Conservation (phyloP, 2,888 invertebrate species). For the Trachelus iudaicus region DNA sequence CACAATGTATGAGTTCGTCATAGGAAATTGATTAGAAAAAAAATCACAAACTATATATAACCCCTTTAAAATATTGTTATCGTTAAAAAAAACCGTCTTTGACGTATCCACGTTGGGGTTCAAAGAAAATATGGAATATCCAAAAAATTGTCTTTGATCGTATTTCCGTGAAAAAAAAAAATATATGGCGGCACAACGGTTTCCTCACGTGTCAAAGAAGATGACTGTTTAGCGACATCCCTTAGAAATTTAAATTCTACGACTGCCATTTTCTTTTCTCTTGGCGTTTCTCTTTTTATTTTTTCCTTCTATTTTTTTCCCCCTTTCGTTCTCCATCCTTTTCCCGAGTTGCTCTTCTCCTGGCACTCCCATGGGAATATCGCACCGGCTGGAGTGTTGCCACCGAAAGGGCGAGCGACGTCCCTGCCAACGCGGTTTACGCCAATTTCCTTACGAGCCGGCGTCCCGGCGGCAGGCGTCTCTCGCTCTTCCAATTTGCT, state of each 20-base stretch:
- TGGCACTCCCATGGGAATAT: not conserved
- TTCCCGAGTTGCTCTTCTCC: not conserved
- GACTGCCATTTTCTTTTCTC: not conserved
- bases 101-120: too few species aligned
- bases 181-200: not conserved
- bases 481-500: too few species aligned
- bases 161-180: not conserved
- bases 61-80: too few species aligned
- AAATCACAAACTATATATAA: too few species aligned
- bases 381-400: not conserved
- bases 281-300: not conserved
- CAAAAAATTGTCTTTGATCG: too few species aligned
- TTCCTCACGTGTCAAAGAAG: slow-evolving; percentile 12
- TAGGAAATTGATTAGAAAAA: too few species aligned
- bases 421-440: slow-evolving; percentile 15
- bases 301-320: slow-evolving; percentile 12
- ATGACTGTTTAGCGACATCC: slow-evolving; percentile 23
- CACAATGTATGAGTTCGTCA: too few species aligned
- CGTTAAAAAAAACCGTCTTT: too few species aligned
- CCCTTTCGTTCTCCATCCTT: not conserved
- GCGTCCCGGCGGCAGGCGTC: too few species aligned
- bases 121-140: too few species aligned
- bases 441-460: slow-evolving; percentile 21
- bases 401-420: not conserved
- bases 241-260: slow-evolving; percentile 16